Evolutionary conservation across 1,140 invertebrate genomes (phyloP), one percentile per base, ranked within the genome.

Genomic region (Heliconius nattereri): DNA sequence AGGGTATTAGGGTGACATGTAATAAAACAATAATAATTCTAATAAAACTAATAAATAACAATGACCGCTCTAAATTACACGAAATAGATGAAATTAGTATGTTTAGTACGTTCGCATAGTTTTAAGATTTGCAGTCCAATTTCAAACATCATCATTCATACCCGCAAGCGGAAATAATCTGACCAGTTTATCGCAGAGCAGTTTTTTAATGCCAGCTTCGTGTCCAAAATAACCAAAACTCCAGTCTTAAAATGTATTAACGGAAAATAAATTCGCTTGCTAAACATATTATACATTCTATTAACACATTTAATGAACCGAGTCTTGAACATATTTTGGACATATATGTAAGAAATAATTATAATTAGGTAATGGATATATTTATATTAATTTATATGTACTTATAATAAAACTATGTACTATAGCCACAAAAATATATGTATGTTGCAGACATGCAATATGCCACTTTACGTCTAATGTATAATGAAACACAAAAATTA

Each of bases 81-180:
- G 57, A 29, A 26, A 11, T 11, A 66, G 1, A 29, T 66, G 37
- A 66, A 60, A 40, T 72, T 37, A n/a, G 37, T 66, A 29, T 23
- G 26, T 71, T 29, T 71, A 35, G 29, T 72, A 37, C 71, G 20
- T 72, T 40, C 71, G 35, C 71, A 37, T 40, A 6, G 40, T 37
- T 72, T 72, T 72, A 16, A 19, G 19, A 23, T 35, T 72, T 72
- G 60, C 60, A 90, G 81, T 86, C 88, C 90, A 86, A 91, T 92
- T 84, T 86, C 91, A 91, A 92, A 29, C 91, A 32, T 94, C 91
- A 82, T 75, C 92, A 77, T 73, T 77, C 92, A 92, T 79, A 83
- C 92, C 79, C 88, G 91, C 91, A 82, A 94, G 91, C 90, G 49
- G 37, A 75, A 26, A 29, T 11, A 29, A 26, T 6, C 60, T 29